Base-by-base conservation (phyloP, 2,888 invertebrate genomes). In the Mongoloraphidia duomilia region DNA sequence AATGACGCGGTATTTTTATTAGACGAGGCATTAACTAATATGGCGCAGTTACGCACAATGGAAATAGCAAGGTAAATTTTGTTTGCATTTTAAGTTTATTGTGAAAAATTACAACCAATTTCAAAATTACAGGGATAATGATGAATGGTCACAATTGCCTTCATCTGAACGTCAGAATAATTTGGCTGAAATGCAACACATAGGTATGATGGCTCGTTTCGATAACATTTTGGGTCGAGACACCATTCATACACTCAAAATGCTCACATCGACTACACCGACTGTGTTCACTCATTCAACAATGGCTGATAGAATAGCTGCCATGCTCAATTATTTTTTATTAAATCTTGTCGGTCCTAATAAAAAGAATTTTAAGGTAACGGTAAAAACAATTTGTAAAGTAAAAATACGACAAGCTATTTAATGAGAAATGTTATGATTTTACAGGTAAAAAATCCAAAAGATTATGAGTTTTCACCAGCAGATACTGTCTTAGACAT, bases 1-100 rank as follows among this genome's bases (percentile, higher is more conserved):
- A 98, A 98, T 63, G 97, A 98, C 71, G 94, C 95, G 48, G 94
- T 95, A 36, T 97, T 89, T 64, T 72, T 98, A 11, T 67, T 98
- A 54, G 94, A 95, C 64, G 95, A 96, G 64, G 92, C 93, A 0
- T 73, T 91, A 11, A 76, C 83, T 4, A 89, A 90, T 63, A 88
- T 95, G 84, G 82, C 87, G 46, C 87, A 91, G 65, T 78, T 95
- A 50, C 79, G 84, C 49, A 86, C 86, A 55, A 73, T 91, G 69
- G 84, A 91, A 64, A 73, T 80, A 54, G 79, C 82, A 8, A 80
- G 80, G 81, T 84, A 68, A 59, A 69, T 58, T 45, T 17, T n/a
- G 8, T 45, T 36, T 9, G 44, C 2, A 41, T 41, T 42, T 14
- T 35, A 35, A 37, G 46, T 43, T 49, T 41, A 33, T 45, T 36